Base-by-base conservation (phyloP, 1,140 invertebrate species). In the Neodiprion lecontei region DNA sequence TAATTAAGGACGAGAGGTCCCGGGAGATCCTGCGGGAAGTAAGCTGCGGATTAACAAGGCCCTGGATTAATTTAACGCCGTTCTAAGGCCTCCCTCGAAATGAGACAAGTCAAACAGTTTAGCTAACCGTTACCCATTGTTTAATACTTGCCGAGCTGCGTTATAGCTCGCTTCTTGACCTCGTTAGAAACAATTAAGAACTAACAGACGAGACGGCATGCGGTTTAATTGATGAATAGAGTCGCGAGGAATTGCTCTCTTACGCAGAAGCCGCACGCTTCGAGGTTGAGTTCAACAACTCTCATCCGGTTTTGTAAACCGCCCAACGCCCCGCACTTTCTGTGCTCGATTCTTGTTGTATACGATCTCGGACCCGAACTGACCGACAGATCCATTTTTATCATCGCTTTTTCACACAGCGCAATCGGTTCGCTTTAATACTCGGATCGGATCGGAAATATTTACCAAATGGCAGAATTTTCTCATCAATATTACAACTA, bases 181-280 rank as follows among this genome's bases (percentile, higher is more conserved):
- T 83, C 78, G 77, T 84, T 82, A 80, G 78, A 69, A 77, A 83
- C 82, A 84, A 85, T 84, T 84, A 82, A 82, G 28, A 84, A 81
- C 77, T 75, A 78, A 80, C 72, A 76, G 75, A 72, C 74, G 66
- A 73, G 79, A 11, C 73, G 70, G 72, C 73, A 72, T 69, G 74
- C 77, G 75, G 74, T 77, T 84, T 83, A 84, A 84, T 84, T 84
- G 82, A 73, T 72, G 73, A 67, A 69, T 47, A 40, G 70, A 14
- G 47, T 72, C 53, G 11, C 69, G 66, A 70, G 48, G n/a, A 61
- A 61, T 61, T 17, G 53, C 11, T 61, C 53, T 61, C 28, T 40
- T 12, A 12, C 53, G 53, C 11, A 61, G 53, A 61, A 61, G 53
- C 53, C 53, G 53, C 11, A 61, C 53, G 53, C 53, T 61, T 12